phyloP scores from a whole-genome alignment of 2,113 vertebrate genomes.

The Pangasianodon gigas region DNA sequence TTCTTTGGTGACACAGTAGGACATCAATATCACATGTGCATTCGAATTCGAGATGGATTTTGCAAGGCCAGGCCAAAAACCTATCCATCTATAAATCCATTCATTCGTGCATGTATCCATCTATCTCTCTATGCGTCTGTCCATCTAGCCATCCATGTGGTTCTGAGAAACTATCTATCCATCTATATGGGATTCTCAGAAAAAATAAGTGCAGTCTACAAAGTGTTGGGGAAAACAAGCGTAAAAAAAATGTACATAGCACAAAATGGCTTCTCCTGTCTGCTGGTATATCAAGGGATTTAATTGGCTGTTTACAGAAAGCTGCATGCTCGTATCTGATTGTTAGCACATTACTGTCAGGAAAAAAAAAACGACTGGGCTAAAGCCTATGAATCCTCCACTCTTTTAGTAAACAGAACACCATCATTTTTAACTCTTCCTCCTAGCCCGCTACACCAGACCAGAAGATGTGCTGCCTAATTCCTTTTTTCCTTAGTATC shows the following conservation, averaged over 20 bases:
- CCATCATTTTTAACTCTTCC: conserved; percentile 4
- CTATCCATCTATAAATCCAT: conserved; percentile 14
- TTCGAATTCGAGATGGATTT: conserved; percentile 15
- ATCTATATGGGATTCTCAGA: neutral
- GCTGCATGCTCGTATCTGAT: conserved; percentile 16
- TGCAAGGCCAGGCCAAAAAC: conserved; percentile 1
- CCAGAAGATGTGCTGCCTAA: conserved; percentile 16
- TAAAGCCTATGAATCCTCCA: neutral
- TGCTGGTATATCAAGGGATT: conserved; percentile 37
- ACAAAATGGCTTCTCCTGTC: conserved; percentile 24
- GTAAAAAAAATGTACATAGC: neutral
- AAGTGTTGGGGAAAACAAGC: neutral
- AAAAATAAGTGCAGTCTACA: neutral
- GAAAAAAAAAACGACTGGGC: neutral
- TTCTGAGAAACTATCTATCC: neutral
- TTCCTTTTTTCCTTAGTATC: conserved; percentile 9
- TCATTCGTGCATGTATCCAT: neutral
- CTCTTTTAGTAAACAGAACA: conserved; percentile 22
- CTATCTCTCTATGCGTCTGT: neutral
- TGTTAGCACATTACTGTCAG: conserved; percentile 37
- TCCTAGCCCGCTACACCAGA: neutral
- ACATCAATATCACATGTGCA: neutral
- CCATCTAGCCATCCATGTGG: neutral
- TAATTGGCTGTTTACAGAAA: conserved; percentile 50
- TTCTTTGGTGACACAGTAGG: conserved; percentile 22